These are phyloP conservation scores for Mesocricetus auratus DNA, from an alignment of 2,113 vertebrate genomes.

Conservation along the genomic window DNA sequence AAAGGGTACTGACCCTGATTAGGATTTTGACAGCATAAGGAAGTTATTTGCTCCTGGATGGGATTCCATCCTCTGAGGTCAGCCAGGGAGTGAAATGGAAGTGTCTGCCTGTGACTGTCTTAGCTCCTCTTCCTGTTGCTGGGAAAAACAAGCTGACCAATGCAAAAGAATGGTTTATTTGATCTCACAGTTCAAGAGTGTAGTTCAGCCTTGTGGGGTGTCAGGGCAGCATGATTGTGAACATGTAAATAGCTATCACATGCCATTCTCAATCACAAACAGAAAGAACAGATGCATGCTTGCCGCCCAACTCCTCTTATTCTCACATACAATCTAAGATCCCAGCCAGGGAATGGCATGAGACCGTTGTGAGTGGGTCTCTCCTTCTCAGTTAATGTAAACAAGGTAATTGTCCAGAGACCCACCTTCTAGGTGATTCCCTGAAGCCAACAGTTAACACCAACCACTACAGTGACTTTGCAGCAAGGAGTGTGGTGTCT, in stretches of 20 bases:
- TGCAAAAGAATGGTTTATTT: neutral
- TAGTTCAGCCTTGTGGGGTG: neutral
- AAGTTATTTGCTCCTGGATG: neutral
- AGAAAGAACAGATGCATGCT: neutral
- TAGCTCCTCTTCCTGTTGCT: neutral
- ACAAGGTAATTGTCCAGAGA: neutral
- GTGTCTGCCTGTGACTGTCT: neutral
- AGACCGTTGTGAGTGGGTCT: neutral
- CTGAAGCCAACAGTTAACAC: neutral
- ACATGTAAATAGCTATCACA: neutral
- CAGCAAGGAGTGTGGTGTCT: neutral
- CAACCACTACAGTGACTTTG: neutral
- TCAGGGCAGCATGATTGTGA: neutral
- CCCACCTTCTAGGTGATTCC: neutral
- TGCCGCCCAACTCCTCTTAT: neutral
- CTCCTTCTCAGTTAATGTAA: neutral
- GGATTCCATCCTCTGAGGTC: neutral
- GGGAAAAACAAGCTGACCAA: neutral
- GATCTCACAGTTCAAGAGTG: neutral
- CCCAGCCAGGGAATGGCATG: neutral
- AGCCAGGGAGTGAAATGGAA: neutral
- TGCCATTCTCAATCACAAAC: neutral
- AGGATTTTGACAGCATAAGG: neutral
- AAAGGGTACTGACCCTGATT: too few relatives aligned
- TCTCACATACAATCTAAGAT: neutral